Conservation (phyloP, 2,797 vertebrate species). For the Florisuga fusca region DNA sequence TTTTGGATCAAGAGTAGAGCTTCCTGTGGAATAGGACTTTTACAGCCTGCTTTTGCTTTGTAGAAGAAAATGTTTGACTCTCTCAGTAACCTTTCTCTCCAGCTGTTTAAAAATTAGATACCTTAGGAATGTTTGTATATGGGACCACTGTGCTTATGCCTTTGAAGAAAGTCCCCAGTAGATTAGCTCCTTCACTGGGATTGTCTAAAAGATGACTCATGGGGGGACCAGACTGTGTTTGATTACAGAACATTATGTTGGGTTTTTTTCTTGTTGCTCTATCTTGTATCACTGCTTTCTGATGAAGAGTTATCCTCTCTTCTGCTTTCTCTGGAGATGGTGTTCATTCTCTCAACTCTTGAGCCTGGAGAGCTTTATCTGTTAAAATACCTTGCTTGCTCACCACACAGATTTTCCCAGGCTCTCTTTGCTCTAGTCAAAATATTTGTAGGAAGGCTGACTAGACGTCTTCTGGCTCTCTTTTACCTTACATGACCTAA, state of each 20-base stretch:
- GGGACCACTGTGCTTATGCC: neutral
- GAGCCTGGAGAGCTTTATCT: neutral
- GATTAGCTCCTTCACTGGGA: neutral
- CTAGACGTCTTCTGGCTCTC: neutral
- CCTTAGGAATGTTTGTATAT: neutral
- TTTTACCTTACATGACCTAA: conserved; percentile 47
- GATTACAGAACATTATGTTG: neutral
- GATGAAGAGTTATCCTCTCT: neutral
- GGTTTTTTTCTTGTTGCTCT: neutral
- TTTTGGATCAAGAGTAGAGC: neutral
- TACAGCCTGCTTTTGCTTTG: neutral
- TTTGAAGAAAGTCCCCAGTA: neutral
- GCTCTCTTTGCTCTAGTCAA: neutral
- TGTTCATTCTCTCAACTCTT: neutral
- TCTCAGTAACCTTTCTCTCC: neutral
- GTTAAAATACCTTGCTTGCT: neutral
- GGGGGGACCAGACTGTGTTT: neutral
- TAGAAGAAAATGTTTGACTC: neutral
- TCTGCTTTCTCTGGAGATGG: neutral
- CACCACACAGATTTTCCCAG: neutral
- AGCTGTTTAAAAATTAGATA: neutral
- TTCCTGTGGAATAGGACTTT: neutral
- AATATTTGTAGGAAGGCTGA: conserved; percentile 23
- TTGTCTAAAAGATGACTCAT: neutral
- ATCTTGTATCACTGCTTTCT: neutral